These are phyloP conservation scores for Julus scanicus DNA, from an alignment of 2,888 invertebrate species.

Conservation along the genomic window DNA sequence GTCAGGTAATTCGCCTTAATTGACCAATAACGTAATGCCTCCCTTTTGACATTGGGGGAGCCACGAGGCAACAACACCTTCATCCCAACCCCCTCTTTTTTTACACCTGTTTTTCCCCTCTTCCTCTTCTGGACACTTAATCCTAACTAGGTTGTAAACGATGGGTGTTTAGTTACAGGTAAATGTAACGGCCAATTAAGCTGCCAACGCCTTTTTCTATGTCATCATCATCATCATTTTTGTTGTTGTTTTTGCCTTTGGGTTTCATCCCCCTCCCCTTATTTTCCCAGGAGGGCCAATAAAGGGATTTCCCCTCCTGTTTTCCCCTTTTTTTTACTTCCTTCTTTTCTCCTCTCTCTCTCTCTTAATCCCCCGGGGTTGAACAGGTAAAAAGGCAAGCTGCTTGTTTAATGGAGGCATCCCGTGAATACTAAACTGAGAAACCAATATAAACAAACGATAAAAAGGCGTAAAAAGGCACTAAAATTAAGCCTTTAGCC, in stretches of 20 bases:
- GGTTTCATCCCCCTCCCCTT: neutral
- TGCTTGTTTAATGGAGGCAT: neutral
- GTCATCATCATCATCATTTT: neutral
- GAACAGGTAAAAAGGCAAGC: constrained; percentile 34
- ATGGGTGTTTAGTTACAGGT: no score
- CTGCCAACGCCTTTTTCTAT: neutral
- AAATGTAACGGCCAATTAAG: no score
- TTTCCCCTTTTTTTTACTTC: neutral
- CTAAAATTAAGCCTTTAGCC: neutral
- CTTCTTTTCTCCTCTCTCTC: neutral
- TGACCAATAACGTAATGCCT: neutral
- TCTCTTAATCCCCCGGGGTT: neutral
- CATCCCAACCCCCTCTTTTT: neutral
- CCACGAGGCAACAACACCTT: neutral
- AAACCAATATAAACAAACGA: constrained; percentile 28
- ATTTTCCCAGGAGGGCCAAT: neutral
- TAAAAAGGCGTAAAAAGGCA: constrained; percentile 8
- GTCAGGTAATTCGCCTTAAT: constrained; percentile 9
- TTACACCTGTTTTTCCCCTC: neutral
- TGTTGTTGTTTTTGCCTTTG: no score
- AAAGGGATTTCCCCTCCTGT: neutral
- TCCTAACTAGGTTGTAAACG: no score
- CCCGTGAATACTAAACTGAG: constrained; percentile 3
- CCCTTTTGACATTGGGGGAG: neutral
- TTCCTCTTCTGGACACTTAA: neutral